Base-by-base conservation (phyloP, 2,113 vertebrate genomes). In the Paramisgurnus dabryanus region DNA sequence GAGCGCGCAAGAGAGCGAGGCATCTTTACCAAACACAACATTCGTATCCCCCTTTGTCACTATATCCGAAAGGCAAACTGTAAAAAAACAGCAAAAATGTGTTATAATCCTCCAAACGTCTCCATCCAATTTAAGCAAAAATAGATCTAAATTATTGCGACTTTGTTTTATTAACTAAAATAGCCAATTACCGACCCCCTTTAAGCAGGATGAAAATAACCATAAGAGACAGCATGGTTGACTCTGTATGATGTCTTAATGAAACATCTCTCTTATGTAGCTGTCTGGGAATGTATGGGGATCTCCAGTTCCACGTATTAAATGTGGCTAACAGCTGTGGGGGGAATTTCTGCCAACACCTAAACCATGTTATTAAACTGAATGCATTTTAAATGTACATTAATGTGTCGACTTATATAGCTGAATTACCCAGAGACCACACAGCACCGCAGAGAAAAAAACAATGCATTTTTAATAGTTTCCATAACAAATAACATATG, bases 41-140 rank as follows among this genome's bases (percentile, higher is more conserved):
- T 12, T 39, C 1, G 55, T 34, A 4, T 43, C n/a, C n/a, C 13
- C 74, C 11, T 3, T 10, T 9, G 17, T 67, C 3, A 75, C 1
- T 13, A 79, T 75, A 17, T 76, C 70, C 13, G 79, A 43, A 13
- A 50, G 67, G 34, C 64, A 47, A 58, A n/a, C 83, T 81, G 80
- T 5, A 10, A 50, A 27, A 75, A 41, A 73, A n/a, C 53, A 34
- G 27, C 27, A 47, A 47, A 47, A 47, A 47, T 8, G 45, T 6
- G 61, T 74, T 74, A 74, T 47, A 74, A 61, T n/a, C 40, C 11
- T 74, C n/a, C 10, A n/a, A 53, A 17, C 55, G 43, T 61, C 57
- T 45, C 40, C n/a, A 58, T 41, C 39, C 53, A 72, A 53, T 18
- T 41, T 18, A 40, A n/a, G 49, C 15, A 7, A 57, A 57, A 57